Base-by-base conservation (phyloP, 2,888 invertebrate genomes). In the Caradrina clavipalpis region DNA sequence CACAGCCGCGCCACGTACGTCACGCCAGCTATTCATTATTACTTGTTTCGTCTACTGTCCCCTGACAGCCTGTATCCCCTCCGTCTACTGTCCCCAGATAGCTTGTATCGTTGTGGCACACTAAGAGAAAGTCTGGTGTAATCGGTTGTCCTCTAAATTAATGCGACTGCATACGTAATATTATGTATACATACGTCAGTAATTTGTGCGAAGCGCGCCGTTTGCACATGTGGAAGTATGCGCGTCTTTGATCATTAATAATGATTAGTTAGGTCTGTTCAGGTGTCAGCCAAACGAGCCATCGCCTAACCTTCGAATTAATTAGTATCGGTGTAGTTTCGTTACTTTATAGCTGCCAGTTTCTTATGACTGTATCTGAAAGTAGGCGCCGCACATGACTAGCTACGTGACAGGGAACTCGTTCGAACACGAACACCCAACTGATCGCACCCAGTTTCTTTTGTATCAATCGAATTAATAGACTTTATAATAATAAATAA, bases 191-290 rank as follows among this genome's bases (percentile, higher is more conserved):
- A 26, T n/a, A 45, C 45, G 69, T 7, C 22, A 42, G 15, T 45
- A 22, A 39, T 51, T 53, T 17, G n/a, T 39, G 69, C 69, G 54
- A 49, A 54, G 54, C 21, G 5, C 49, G 19, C 19, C 8, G 26
- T 72, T 57, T 64, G 73, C 57, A 31, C 73, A 72, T 51, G n/a
- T 71, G 72, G 35, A 15, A 39, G 21, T 26, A 53, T 35, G 50
- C 7, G 19, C 35, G 7, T 19, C 39, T 47, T 57, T 57, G 21
- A 22, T 45, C 6, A 31, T 31, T 39, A 39, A 39, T 39, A 39
- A 39, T 42, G 21, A 69, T 59, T 51, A 19, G 13, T 21, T 69
- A 4, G 26, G 49, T 42, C n/a, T 51, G 60, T 26, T 58, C 71
- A 70, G 63, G 47, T 71, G 62, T 26, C 22, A 42, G 47, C 13